These are phyloP conservation scores for Alectoris magna DNA, from an alignment of 2,797 vertebrate genomes.

Conservation along the genomic window DNA sequence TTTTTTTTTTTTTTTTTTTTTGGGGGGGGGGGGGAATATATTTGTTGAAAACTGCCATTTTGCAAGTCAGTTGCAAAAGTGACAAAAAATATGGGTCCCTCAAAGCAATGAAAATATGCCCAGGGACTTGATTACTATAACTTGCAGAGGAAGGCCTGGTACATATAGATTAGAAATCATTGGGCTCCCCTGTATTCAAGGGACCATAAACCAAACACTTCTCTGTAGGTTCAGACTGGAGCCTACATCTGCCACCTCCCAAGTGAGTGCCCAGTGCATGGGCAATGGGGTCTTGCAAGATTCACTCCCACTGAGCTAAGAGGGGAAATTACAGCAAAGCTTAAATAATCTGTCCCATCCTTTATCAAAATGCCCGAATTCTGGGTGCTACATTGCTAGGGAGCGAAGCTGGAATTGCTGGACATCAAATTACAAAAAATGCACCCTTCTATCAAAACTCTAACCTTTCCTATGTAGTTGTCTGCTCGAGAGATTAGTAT, in stretches of 20 bases:
- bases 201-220: neutral
- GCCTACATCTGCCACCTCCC: neutral
- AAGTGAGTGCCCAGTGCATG: neutral
- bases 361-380: slow-evolving; percentile 4
- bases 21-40: neutral
- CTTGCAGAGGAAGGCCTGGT: neutral
- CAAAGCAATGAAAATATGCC: neutral
- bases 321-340: neutral
- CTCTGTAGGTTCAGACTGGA: slow-evolving; percentile 7
- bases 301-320: neutral
- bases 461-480: neutral
- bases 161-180: neutral
- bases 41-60: slow-evolving; percentile 4
- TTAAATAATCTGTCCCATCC: neutral
- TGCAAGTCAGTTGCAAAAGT: neutral
- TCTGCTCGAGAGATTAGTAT: neutral
- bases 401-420: neutral
- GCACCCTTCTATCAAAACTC: neutral
- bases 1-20: neutral
- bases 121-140: neutral
- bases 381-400: neutral
- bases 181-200: neutral
- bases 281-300: neutral
- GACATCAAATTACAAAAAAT: neutral
- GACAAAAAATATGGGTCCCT: neutral